Evolutionary conservation across 2,797 vertebrate species (phyloP).

Genomic region (Tympanoctomys barrerae): DNA sequence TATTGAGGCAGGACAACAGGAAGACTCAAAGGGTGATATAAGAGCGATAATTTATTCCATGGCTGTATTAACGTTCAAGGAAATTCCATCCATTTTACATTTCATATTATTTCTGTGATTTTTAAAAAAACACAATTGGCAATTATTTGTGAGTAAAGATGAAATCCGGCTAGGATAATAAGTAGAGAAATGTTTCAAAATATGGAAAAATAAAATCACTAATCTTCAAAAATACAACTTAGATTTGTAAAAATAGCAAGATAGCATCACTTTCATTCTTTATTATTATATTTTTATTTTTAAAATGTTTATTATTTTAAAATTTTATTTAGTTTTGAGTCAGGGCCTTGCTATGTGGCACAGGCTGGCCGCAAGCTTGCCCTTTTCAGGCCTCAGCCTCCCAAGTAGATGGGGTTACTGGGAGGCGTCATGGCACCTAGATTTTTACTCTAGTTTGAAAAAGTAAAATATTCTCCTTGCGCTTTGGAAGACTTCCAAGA

Average conservation of each 20-base stretch:
- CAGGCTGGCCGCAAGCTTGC: background rate
- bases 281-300: background rate
- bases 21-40: background rate
- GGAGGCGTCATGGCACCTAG: background rate
- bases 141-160: slow-evolving; percentile 41
- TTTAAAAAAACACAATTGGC: background rate
- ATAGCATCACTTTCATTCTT: background rate
- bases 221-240: slow-evolving; percentile 5
- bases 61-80: slow-evolving; percentile 6
- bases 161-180: background rate
- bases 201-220: slow-evolving; percentile 33
- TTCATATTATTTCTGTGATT: slow-evolving; percentile 10
- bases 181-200: slow-evolving; percentile 26
- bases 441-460: background rate
- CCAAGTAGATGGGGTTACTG: background rate
- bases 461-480: background rate
- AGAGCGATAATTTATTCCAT: background rate
- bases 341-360: background rate
- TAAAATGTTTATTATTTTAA: background rate
- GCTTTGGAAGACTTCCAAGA: slow-evolving; percentile 4
- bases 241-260: slow-evolving; percentile 39
- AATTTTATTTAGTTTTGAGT: background rate
- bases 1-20: background rate
- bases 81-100: slow-evolving; percentile 40
- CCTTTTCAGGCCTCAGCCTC: background rate